phyloP scores from a whole-genome alignment of 2,888 invertebrate genomes.

The Temnothorax rugatulus region DNA sequence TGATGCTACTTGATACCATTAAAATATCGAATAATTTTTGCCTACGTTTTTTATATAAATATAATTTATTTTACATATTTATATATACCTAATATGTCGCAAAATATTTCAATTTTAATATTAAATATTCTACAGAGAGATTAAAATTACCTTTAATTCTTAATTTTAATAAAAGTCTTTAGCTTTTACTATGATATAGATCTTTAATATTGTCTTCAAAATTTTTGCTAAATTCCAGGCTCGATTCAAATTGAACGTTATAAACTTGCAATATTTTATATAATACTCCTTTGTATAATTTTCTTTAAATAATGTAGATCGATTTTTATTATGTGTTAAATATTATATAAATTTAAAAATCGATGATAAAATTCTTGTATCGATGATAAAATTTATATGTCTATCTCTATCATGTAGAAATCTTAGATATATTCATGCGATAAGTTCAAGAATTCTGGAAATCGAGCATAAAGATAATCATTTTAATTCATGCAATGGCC shows the following conservation, averaged over 20 bases:
- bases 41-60: too few species aligned
- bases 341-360: background rate
- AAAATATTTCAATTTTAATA: background rate
- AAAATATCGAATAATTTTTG: background rate
- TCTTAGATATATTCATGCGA: background rate
- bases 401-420: background rate
- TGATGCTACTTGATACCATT: background rate
- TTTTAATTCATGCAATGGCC: too few species aligned
- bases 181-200: background rate
- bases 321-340: background rate
- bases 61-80: background rate
- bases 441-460: background rate
- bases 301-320: constrained; percentile 6
- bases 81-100: background rate
- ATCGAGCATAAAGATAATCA: constrained; percentile 11
- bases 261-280: background rate
- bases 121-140: background rate
- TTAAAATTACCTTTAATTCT: background rate
- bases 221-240: background rate
- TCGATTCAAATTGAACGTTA: background rate
- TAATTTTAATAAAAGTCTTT: background rate
- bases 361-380: too few species aligned
- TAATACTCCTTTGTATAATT: background rate
- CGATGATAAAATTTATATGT: background rate
- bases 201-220: background rate